Base-by-base conservation (phyloP, 2,888 invertebrate species). In the Parnassius glacialis region DNA sequence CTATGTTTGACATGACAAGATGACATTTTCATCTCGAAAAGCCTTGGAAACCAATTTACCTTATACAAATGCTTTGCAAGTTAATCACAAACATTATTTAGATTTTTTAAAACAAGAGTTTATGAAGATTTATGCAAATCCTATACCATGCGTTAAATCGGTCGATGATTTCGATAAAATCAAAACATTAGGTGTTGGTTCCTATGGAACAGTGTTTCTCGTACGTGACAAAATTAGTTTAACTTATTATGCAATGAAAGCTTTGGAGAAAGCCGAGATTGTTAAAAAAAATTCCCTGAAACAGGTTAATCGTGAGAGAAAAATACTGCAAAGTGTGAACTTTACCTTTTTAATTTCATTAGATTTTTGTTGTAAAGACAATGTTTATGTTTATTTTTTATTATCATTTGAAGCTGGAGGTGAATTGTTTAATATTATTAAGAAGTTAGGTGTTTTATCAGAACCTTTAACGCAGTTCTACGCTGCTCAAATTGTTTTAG, bases 311-410 rank as follows among this genome's bases (percentile, higher is more conserved):
- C 94, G 94, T 74, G 99, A 99, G 85, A 98, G 97, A 80, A 94
- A 94, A 74, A 95, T 98, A 59, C 92, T 98, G 67, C 94, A 96
- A 76, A 94, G 96, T 54, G 92, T 97, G 52, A 93, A 93, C 59
- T 98, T 97, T 89, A 96, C 97, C 1, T 98, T 98, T 84, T 85
- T 97, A 34, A 94, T 98, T 67, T 92, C 93, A 68, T 90, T 98
- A 90, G 94, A 96, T 71, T 95, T 90, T 83, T 94, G 94, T 69
- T 95, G 95, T 84, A 97, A 97, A 92, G 97, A 97, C 78, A 96
- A 96, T 76, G 93, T 94, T 48, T 96, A 96, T 79, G 75, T 97
- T 47, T 97, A 96, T 84, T 92, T 97, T 79, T 92, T 96, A 9
- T 88, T 97, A 84, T 96, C 97, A 0, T 97, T 95, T 73, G 90